phyloP scores from a whole-genome alignment of 2,113 vertebrate genomes.

The Gallinago media region DNA sequence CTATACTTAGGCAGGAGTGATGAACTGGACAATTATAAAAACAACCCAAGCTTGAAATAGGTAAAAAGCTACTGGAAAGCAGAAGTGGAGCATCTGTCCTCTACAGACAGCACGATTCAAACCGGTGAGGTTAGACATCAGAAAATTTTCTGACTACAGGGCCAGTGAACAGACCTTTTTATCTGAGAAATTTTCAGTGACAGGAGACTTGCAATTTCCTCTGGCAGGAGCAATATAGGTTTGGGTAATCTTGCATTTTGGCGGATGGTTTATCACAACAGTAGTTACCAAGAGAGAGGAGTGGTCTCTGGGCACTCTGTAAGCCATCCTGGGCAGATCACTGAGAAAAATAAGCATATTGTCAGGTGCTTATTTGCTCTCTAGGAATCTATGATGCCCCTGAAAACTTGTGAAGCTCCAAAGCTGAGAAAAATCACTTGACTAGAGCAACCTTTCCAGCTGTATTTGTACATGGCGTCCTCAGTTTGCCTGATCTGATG shows the following conservation, averaged over 20 bases:
- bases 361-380: background rate
- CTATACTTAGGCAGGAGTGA: background rate
- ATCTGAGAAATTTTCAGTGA: background rate
- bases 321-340: background rate
- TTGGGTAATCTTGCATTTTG: background rate
- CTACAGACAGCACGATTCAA: background rate
- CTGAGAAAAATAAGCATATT: background rate
- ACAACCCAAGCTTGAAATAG: background rate
- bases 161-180: background rate
- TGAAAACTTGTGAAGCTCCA: background rate
- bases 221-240: background rate
- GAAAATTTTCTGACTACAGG: no score
- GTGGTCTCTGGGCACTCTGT: background rate
- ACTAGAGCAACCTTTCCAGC: background rate
- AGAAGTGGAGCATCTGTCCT: background rate
- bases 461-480: background rate
- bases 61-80: background rate
- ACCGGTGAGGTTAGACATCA: background rate
- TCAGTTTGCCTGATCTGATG: background rate
- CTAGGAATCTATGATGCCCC: background rate
- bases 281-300: background rate
- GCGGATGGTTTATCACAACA: background rate
- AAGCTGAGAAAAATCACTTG: background rate
- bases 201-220: rapidly evolving
- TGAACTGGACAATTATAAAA: background rate